A percentile compares a stretch with the other conserved stretches of the same genome.
Conservation (phyloP, 2,797 vertebrate species). For the Heterohyrax brucei region DNA sequence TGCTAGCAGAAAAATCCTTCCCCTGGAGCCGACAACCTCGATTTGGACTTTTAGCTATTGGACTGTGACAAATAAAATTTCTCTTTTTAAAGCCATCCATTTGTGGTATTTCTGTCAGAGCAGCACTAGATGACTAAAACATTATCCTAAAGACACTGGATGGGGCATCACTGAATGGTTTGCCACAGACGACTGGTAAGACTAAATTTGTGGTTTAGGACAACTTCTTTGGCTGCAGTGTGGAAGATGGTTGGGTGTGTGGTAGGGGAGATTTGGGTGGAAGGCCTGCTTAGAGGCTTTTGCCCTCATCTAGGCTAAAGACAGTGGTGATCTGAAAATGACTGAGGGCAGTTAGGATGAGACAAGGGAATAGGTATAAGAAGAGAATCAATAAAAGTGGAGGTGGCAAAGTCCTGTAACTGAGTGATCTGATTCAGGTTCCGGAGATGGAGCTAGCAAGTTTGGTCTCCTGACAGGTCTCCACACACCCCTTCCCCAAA, state of each 20-base stretch:
- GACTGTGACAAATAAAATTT: too few relatives aligned
- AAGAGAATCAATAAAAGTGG: not conserved
- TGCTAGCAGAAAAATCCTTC: too few relatives aligned
- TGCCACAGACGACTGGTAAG: not conserved
- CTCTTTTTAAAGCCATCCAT: too few relatives aligned
- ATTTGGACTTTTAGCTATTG: too few relatives aligned
- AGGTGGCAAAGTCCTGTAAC: too few relatives aligned
- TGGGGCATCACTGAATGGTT: not conserved
- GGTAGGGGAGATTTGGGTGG: not conserved
- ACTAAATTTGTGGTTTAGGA: conserved; percentile 18
- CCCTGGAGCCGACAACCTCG: too few relatives aligned
- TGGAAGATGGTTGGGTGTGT: not conserved
- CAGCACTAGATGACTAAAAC: not conserved
- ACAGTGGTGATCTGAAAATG: not conserved
- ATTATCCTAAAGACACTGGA: not conserved
- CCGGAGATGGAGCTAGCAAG: too few relatives aligned
- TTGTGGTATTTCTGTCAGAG: too few relatives aligned
- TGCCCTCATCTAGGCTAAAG: not conserved
- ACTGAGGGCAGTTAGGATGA: not conserved
- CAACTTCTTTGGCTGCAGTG: not conserved
- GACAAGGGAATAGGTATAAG: conserved; percentile 31
- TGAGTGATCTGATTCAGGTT: too few relatives aligned
- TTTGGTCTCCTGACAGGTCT: too few relatives aligned
- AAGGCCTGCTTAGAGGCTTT: conserved; percentile 3
- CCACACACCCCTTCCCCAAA: too few relatives aligned